A percentile compares a stretch with the other conserved stretches of the same genome.
phyloP scores from a whole-genome alignment of 23 tunicate genomes.

The Diplosoma virens region DNA sequence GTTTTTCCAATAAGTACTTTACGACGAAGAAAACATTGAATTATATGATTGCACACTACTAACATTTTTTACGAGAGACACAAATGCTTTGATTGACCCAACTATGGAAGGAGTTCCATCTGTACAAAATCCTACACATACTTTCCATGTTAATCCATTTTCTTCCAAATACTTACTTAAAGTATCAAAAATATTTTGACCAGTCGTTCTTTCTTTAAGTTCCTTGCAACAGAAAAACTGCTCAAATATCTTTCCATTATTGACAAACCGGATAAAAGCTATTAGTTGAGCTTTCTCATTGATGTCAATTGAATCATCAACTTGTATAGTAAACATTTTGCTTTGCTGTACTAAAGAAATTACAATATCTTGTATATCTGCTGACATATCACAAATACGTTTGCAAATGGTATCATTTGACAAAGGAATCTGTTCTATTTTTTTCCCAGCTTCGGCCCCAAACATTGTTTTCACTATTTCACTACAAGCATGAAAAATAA shows the following conservation, averaged over 20 bases:
- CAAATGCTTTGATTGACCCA: constrained; percentile 29
- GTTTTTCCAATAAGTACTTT: too few species aligned
- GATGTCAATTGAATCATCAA: constrained; percentile 26
- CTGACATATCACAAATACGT: constrained; percentile 22
- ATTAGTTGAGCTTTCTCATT: constrained; percentile 4
- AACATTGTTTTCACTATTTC: too few species aligned
- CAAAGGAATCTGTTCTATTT: neutral
- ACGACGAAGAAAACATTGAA: constrained; percentile 9
- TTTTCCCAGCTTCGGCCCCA: too few species aligned
- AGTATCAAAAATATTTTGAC: constrained; percentile 26
- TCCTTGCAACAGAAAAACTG: constrained; percentile 25
- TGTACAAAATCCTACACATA: constrained; percentile 30
- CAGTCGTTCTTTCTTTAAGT: constrained; percentile 23
- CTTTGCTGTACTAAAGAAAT: neutral
- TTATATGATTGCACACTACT: neutral
- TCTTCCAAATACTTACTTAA: constrained; percentile 22
- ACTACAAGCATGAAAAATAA: too few species aligned
- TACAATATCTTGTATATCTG: constrained; percentile 8
- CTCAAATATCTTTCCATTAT: constrained; percentile 16
- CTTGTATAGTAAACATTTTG: constrained; percentile 10
- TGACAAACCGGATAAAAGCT: constrained; percentile 18
- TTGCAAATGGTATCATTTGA: constrained; percentile 23
- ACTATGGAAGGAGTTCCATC: constrained; percentile 26
- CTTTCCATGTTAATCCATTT: constrained; percentile 28
- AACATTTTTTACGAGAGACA: constrained; percentile 9